phyloP scores from a whole-genome alignment of 2,797 vertebrate genomes.

The Sebastes diploproa region DNA sequence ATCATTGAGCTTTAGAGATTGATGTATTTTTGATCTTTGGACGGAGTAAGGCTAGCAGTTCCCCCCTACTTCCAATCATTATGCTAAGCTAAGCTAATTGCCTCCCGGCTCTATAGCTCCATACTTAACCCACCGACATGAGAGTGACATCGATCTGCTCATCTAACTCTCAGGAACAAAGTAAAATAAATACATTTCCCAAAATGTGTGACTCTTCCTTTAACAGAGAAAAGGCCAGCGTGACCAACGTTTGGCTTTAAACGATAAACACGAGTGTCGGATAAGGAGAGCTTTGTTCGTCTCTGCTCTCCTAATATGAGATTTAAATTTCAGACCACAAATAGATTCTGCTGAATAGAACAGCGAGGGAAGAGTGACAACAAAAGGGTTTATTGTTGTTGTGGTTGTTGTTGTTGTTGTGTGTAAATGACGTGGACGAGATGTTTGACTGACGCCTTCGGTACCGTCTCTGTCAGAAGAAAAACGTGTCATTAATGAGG shows the following conservation, averaged over 20 bases:
- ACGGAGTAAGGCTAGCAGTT: not conserved
- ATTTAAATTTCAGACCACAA: slow-evolving; percentile 29
- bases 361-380: not conserved
- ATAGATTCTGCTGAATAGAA: slow-evolving; percentile 13
- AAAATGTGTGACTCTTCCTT: not conserved
- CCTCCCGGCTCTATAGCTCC: no score
- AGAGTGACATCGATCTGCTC: not conserved
- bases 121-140: not conserved
- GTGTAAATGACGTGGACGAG: not conserved
- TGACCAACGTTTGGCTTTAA: not conserved
- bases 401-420: not conserved
- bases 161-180: no score
- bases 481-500: not conserved
- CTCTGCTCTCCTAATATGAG: not conserved
- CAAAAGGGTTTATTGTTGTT: slow-evolving; percentile 30
- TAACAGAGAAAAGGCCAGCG: not conserved
- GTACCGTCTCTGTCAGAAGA: not conserved
- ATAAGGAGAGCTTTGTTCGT: slow-evolving; percentile 16
- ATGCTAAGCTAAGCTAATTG: no score
- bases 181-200: not conserved
- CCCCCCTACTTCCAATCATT: no score
- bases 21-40: not conserved
- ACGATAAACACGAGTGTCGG: not conserved
- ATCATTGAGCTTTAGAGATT: not conserved
- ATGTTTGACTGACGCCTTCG: not conserved